Base-by-base conservation (phyloP, 2,888 invertebrate species). In the Urechis unicinctus region DNA sequence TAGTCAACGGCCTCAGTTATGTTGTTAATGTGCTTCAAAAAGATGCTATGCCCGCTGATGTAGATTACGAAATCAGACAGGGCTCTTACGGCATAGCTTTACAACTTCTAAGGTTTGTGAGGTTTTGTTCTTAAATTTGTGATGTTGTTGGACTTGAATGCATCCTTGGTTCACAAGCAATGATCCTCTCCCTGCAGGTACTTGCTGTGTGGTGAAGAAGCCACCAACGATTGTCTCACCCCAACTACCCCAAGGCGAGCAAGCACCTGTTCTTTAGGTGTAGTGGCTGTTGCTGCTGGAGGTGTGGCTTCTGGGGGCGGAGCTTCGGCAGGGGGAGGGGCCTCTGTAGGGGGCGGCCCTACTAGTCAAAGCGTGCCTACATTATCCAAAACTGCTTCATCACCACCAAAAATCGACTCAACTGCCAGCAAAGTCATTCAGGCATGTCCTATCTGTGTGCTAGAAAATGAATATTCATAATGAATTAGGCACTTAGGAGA, bases 71-170 rank as follows among this genome's bases (percentile, higher is more conserved):
- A 56, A 77, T 77, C 31, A 67, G 79, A 44, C 80, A 80, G 62
- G 78, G 75, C 17, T 79, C 79, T 56, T 80, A 79, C 62, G 71
- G 78, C 50, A 75, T 78, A 31, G 75, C 75, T 47, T 64, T 81
- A 29, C 78, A 79, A 63, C 69, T 81, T 50, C 72, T 79, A 25
- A 74, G 77, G 79, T 78, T 62, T 57, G 58, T 24, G 29, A 1
- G n/a, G n/a, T 17, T 36, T 13, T 9, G 6, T 45, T 17, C 21
- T 45, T 21, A 9, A 45, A 6, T 17, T 45, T 9, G 22, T 13
- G 6, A 13, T 13, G 13, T 17, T 17, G 6, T 45, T 13, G 45
- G 6, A 45, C 22, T 17, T 45, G n/a, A n/a, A n/a, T n/a, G n/a
- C n/a, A n/a, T n/a, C n/a, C n/a, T n/a, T n/a, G n/a, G n/a, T n/a